Evolutionary conservation across 2,113 vertebrate genomes (phyloP), one percentile per base, ranked within the genome.

Genomic region (Orthonyx spaldingii): DNA sequence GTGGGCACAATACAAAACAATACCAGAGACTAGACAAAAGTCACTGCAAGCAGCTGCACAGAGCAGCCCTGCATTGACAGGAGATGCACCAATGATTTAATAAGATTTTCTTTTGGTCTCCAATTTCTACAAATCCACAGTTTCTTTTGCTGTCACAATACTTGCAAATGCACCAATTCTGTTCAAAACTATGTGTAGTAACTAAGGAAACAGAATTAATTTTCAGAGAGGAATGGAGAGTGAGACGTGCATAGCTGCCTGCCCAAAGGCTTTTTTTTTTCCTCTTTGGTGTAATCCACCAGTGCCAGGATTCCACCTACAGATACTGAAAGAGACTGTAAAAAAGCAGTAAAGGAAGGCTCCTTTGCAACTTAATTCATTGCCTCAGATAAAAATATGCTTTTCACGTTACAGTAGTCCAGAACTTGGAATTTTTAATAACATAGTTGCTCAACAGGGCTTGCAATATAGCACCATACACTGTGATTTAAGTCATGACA

Each of bases 201-300:
- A 92, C 95, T 97, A 97, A 96, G 97, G 97, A 97, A 97, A 98
- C 95, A 7, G 11, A 95, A 95, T 41, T 87, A 32, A 85, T 96
- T 97, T 97, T 94, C 63, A 94, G 65, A 69, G 83, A 97, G 93
- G 96, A 97, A 81, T 2, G n/a, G 16, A 50, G 60, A 94, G 46
- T n/a, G 85, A 75, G 21, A 57, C 56, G 84, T 39, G 39, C 61
- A 50, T 33, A 83, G 61, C 46, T 75, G 39, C 37, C 56, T 53
- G 46, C 9, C 20, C 32, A 76, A 60, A 84, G 33, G 23, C 13
- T n/a, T 80, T 79, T 56, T 42, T 46, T 39, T 24, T 10, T 1
- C 24, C 28, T 69, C 15, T 82, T 89, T 0, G 0, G 23, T 83
- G 19, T 72, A 76, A 59, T 47, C 77, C 47, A 85, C 18, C 17